These are phyloP conservation scores for Pomacea maculata DNA, from an alignment of 1,140 invertebrate species.

Conservation along the genomic window DNA sequence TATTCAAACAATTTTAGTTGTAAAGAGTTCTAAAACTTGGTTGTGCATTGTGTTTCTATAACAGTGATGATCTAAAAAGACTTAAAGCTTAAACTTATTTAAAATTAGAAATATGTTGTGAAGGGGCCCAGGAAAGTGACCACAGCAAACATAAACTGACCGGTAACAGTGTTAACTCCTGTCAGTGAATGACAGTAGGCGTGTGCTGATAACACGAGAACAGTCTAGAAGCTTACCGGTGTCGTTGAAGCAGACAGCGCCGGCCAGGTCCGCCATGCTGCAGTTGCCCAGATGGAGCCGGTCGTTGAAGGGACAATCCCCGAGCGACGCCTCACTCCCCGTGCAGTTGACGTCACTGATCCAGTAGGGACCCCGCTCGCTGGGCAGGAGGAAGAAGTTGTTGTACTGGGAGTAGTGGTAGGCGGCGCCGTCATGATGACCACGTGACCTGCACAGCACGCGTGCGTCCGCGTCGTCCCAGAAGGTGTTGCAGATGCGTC, in stretches of 20 bases:
- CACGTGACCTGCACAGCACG: slow-evolving; percentile 41
- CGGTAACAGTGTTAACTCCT: too few species aligned
- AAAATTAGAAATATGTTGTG: too few species aligned
- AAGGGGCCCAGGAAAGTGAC: too few species aligned
- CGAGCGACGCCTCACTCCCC: slow-evolving; percentile 43
- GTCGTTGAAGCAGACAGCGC: slow-evolving; percentile 52
- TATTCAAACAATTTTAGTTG: too few species aligned
- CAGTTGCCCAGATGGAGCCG: slow-evolving; percentile 48
- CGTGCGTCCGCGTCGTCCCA: slow-evolving; percentile 54
- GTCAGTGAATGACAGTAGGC: too few species aligned
- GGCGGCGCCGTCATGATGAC: slow-evolving; percentile 42
- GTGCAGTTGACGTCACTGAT: slow-evolving; percentile 51
- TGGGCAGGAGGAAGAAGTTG: too few species aligned
- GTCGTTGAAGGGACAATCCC: slow-evolving; percentile 40
- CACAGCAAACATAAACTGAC: too few species aligned
- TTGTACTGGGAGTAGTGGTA: slow-evolving; percentile 34
- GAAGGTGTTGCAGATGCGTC: slow-evolving; percentile 44
- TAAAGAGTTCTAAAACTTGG: too few species aligned
- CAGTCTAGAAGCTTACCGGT: slow-evolving; percentile 30
- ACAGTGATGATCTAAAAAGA: too few species aligned
- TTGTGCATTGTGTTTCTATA: too few species aligned
- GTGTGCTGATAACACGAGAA: too few species aligned
- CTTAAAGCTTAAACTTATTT: too few species aligned
- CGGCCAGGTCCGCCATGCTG: slow-evolving; percentile 41
- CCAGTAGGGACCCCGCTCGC: slow-evolving; percentile 49